These are phyloP conservation scores for Girardia tigrina DNA, from an alignment of 2,888 invertebrate genomes.

Conservation along the genomic window DNA sequence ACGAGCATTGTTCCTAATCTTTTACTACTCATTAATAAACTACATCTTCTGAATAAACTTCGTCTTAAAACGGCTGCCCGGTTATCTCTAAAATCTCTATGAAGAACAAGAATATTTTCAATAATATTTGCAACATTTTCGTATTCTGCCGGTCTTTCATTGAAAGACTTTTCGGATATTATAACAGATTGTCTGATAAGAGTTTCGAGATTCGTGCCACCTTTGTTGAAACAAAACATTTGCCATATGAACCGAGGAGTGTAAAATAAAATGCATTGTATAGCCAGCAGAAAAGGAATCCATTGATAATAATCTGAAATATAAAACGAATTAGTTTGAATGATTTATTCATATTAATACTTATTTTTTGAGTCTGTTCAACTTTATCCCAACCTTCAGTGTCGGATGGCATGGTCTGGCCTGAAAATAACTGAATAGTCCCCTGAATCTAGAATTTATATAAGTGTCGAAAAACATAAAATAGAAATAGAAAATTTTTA, in stretches of 20 bases:
- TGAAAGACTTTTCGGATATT: background rate
- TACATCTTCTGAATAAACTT: background rate
- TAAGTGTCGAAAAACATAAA: background rate
- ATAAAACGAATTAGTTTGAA: background rate
- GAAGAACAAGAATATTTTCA: slow-evolving; percentile 18
- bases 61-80: background rate
- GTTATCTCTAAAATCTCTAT: background rate
- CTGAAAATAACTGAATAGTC: background rate
- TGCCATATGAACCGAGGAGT: slow-evolving; percentile 33
- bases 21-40: slow-evolving; percentile 12
- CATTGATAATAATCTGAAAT: slow-evolving; percentile 34
- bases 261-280: slow-evolving; percentile 32
- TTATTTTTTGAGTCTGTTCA: slow-evolving; percentile 12
- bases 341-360: background rate
- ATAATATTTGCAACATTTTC: background rate
- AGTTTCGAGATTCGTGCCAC: slow-evolving; percentile 23
- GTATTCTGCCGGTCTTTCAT: background rate
- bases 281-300: slow-evolving; percentile 33
- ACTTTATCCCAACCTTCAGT: background rate
- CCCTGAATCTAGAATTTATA: background rate
- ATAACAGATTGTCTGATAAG: background rate
- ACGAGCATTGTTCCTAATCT: background rate
- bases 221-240: slow-evolving; percentile 16
- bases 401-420: background rate
- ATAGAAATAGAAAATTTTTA: too few relatives aligned